phyloP scores from a whole-genome alignment of 2,888 invertebrate genomes.

The Antitype chi region DNA sequence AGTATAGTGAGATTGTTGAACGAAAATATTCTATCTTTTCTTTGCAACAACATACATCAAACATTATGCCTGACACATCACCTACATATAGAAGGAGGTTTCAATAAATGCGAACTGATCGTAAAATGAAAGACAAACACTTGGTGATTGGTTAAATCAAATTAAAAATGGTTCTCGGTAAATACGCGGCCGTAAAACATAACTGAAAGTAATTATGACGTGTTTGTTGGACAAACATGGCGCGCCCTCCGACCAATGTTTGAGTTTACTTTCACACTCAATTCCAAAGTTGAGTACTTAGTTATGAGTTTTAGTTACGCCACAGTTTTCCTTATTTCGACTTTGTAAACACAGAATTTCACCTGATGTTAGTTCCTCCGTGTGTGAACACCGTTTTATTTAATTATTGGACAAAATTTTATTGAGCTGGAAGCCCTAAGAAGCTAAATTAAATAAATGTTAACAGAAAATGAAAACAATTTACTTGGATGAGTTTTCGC shows the following conservation, averaged over 20 bases:
- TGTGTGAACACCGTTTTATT: neutral
- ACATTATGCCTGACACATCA: neutral
- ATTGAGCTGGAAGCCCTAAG: neutral
- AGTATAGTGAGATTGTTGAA: fast-evolving
- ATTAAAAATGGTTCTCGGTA: conserved; percentile 40
- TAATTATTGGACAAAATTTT: neutral
- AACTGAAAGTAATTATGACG: conserved; percentile 32
- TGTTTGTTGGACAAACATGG: conserved; percentile 18
- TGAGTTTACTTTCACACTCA: conserved; percentile 5
- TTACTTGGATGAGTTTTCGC: conserved; percentile 6
- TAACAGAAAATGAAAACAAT: conserved; percentile 35
- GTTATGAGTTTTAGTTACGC: conserved; percentile 19
- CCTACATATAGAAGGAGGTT: neutral
- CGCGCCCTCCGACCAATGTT: neutral
- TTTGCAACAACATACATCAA: neutral
- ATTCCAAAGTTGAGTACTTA: conserved; percentile 12
- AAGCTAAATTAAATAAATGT: conserved; percentile 19
- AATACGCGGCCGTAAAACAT: conserved; percentile 8
- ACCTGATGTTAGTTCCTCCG: neutral
- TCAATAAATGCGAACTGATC: conserved; percentile 27
- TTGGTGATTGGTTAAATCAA: conserved; percentile 42
- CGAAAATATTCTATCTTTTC: neutral
- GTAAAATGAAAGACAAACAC: conserved; percentile 50
- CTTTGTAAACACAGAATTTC: conserved; percentile 4
- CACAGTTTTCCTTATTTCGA: conserved; percentile 7